These are phyloP conservation scores for Panagrolaimus sp. DNA, from an alignment of 1,140 invertebrate genomes.

Conservation along the genomic window DNA sequence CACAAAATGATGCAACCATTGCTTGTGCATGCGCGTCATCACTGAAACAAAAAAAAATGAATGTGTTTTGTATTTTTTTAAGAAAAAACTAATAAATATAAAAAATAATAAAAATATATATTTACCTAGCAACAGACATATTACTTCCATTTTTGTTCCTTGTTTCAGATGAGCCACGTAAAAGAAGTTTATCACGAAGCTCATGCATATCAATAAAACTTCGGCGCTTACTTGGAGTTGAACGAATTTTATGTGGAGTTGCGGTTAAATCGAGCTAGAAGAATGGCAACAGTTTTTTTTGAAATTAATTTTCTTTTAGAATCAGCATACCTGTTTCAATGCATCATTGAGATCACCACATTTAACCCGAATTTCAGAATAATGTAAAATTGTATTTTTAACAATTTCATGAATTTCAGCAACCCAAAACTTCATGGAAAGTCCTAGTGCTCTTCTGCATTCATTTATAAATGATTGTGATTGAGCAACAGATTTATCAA, in stretches of 20 bases:
- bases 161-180: conserved; percentile 46
- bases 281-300: not conserved
- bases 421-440: conserved; percentile 59
- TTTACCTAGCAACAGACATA: conserved; percentile 57
- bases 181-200: conserved; percentile 53
- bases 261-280: conserved; percentile 53
- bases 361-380: conserved; percentile 52
- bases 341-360: conserved; percentile 58
- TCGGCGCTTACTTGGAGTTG: conserved; percentile 54
- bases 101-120: not conserved
- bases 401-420: conserved; percentile 58
- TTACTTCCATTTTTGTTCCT: conserved; percentile 55
- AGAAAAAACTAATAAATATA: not conserved
- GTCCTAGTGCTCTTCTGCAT: conserved; percentile 52
- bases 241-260: conserved; percentile 58
- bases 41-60: conserved; percentile 34
- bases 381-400: conserved; percentile 57
- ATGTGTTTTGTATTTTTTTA: conserved; percentile 9
- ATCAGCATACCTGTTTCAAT: conserved; percentile 50
- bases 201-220: conserved; percentile 57
- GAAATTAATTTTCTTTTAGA: too few species aligned
- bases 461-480: conserved; percentile 58
- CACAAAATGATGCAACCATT: conserved; percentile 58
- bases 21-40: conserved; percentile 58
- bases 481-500: conserved; percentile 55